phyloP scores from a whole-genome alignment of 2,888 invertebrate genomes.

The Heliconius erato region DNA sequence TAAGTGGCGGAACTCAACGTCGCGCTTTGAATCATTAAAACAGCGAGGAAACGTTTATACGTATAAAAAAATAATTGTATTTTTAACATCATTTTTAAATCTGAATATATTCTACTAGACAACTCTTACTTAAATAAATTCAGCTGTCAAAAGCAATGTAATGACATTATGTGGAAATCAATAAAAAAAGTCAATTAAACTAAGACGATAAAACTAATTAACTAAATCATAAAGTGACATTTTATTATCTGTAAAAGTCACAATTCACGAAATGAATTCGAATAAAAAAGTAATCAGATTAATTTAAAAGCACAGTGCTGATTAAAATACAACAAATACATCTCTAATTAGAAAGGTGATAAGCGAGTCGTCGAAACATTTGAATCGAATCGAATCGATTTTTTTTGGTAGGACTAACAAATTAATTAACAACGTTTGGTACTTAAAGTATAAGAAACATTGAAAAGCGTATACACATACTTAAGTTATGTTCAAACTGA shows the following conservation, averaged over 20 bases:
- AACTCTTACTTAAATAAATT: no score
- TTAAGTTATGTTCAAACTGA: no score
- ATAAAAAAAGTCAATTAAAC: conserved; percentile 8
- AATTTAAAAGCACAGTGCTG: not conserved
- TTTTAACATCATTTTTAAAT: no score
- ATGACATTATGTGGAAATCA: not conserved
- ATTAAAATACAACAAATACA: not conserved
- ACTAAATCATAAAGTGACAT: conserved; percentile 7
- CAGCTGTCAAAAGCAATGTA: not conserved
- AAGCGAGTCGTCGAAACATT: not conserved
- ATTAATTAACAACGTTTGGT: not conserved
- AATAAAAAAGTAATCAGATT: not conserved
- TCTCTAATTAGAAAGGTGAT: not conserved
- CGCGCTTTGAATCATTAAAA: no score
- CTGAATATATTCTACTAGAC: no score
- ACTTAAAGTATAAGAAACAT: no score
- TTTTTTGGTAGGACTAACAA: not conserved
- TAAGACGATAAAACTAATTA: conserved; percentile 13
- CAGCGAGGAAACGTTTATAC: no score
- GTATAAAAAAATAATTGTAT: no score
- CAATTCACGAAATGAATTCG: not conserved
- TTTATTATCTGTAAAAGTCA: conserved; percentile 17
- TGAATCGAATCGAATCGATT: not conserved
- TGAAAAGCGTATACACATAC: no score
- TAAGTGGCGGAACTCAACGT: no score